Percentiles rank a stretch among this genome's conserved stretches.
Conservation (phyloP, 2,888 invertebrate genomes). For the Andrena bucephala region DNA sequence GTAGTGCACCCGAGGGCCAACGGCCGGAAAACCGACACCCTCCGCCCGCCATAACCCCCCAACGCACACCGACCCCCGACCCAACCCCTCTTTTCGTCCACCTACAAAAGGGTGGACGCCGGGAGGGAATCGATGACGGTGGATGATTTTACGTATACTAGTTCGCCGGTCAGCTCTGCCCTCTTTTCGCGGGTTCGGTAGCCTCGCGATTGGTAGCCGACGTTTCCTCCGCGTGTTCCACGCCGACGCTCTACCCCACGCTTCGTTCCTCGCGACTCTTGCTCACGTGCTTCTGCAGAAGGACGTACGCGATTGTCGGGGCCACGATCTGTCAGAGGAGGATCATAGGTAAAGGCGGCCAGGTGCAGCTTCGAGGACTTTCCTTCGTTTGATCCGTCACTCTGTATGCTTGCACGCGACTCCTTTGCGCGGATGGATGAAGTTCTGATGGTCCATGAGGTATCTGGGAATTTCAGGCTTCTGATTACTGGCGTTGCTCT, state of each 20-base stretch:
- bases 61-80: conserved; percentile 46
- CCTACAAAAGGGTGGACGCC: conserved; percentile 74
- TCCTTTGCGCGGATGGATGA: not conserved
- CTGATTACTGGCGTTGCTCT: not conserved
- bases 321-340: not conserved
- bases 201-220: conserved; percentile 60
- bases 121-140: conserved; percentile 82
- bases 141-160: conserved; percentile 81
- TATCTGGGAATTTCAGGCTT: not conserved
- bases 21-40: conserved; percentile 76
- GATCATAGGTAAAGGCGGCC: conserved; percentile 25
- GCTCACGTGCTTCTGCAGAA: conserved; percentile 33
- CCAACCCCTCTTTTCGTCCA: conserved; percentile 65
- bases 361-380: conserved; percentile 14
- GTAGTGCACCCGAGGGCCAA: conserved; percentile 78
- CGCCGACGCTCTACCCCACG: conserved; percentile 19
- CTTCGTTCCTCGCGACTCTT: conserved; percentile 4
- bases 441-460: not conserved
- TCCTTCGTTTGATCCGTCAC: not conserved
- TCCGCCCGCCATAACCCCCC: conserved; percentile 61
- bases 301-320: conserved; percentile 3
- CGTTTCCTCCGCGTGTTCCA: conserved; percentile 34
- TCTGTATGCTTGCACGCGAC: not conserved
- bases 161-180: conserved; percentile 73
- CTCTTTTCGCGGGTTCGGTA: conserved; percentile 74